Base-by-base conservation (phyloP, 2,113 vertebrate species). In the Cranoglanis bouderius region DNA sequence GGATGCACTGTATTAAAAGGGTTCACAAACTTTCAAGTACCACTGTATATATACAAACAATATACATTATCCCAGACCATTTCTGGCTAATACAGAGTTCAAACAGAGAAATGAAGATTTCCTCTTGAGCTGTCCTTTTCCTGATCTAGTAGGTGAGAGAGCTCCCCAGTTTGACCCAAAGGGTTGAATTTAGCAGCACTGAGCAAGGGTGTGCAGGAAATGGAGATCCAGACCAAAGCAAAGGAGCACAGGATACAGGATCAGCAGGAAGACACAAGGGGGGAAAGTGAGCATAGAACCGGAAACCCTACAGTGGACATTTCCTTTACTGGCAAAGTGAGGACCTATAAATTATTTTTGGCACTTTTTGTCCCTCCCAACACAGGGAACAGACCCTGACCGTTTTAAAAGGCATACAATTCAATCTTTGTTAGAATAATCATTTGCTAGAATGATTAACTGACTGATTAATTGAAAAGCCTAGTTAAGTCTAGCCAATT, bases 151-250 rank as follows among this genome's bases (percentile, higher is more conserved):
- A 13, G 21, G 21, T 57, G 35, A 82, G n/a, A 49, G 16, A 82
- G 40, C 51, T 51, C 59, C 55, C 10, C 26, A 67, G 63, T 83
- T 32, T 83, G 63, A 55, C 29, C 21, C 49, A 24, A 18, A 29
- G 3, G 8, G 81, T 21, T 82, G 63, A 80, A 40, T 82, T 72
- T 55, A 88, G 35, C 63, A 83, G 63, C 35, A 46, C 35, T 43
- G 49, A 88, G 63, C 63, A 16, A 82, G 18, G 35, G 74, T 78
- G 63, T 35, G 51, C 61, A 89, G 77, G 88, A 89, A 89, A 86
- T 82, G 63, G 77, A 85, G 77, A 86, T 82, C 49, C 85, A 89
- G 88, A 82, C 84, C 40, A 89, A 86, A 89, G 84, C 63, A 89
- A 35, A 89, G 84, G 85, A 75, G 65, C 72, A 81, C 63, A 88